Conservation (phyloP, 2,888 invertebrate genomes). For the Acanthosepion pharaonis region DNA sequence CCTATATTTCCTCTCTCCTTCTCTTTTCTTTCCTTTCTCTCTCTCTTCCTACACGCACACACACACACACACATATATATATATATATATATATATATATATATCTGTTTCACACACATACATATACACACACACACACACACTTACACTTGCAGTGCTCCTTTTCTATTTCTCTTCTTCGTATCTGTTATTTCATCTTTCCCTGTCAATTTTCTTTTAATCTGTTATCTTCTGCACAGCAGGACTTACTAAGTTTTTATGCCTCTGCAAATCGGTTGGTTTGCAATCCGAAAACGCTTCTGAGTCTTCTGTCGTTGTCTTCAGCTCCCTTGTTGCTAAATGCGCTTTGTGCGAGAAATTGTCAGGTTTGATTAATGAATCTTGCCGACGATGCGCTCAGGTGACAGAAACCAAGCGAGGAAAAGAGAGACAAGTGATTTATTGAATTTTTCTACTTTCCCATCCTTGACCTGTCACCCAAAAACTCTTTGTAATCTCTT, state of each 20-base stretch:
- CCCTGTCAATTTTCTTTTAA: neutral
- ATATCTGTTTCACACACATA: no score
- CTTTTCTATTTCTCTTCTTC: neutral
- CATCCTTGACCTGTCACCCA: neutral
- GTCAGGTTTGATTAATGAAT: neutral
- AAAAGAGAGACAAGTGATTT: neutral
- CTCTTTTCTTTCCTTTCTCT: neutral
- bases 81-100: no score
- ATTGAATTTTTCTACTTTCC: neutral
- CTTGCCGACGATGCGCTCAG: neutral
- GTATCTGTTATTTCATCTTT: neutral
- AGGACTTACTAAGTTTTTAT: neutral
- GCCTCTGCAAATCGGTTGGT: neutral
- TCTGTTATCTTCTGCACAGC: neutral
- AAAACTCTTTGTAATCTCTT: neutral
- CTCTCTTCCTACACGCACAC: no score
- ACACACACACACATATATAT: no score
- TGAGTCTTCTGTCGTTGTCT: neutral
- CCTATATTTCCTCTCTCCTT: no score
- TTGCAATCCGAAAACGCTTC: neutral
- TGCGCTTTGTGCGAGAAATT: neutral
- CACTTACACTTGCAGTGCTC: no score
- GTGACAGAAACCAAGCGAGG: neutral
- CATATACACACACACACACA: no score
- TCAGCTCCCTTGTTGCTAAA: neutral